Evolutionary conservation across 2,113 vertebrate species (phyloP).

Genomic region (Leptodactylus fuscus): DNA sequence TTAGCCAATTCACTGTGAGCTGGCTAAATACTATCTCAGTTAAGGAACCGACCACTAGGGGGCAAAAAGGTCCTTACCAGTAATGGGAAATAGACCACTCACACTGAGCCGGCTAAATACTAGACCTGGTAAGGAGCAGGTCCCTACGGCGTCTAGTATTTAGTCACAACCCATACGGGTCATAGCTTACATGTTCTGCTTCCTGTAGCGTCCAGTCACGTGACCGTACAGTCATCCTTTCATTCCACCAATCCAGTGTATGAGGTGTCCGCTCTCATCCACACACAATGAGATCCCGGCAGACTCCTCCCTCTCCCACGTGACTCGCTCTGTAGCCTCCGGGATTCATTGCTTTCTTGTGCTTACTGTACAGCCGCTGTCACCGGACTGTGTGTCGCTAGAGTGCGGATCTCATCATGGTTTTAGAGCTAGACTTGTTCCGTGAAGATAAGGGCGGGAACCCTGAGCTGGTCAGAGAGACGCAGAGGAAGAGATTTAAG

Average conservation of each 20-base stretch:
- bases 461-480: slow-evolving; percentile 83
- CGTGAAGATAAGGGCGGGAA: slow-evolving; percentile 93
- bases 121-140: too few relatives aligned
- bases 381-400: not conserved
- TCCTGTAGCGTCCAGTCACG: too few relatives aligned
- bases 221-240: not conserved
- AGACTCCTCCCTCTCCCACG: not conserved
- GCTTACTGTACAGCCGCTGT: not conserved
- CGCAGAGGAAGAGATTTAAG: slow-evolving; percentile 90
- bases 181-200: too few relatives aligned
- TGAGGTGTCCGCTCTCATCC: not conserved
- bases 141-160: too few relatives aligned
- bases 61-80: too few relatives aligned
- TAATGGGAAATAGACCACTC: too few relatives aligned
- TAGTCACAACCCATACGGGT: too few relatives aligned
- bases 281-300: not conserved
- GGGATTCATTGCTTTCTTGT: not conserved
- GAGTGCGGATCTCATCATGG: slow-evolving; percentile 74
- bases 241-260: not conserved
- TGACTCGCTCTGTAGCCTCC: not conserved
- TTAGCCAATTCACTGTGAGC: too few relatives aligned
- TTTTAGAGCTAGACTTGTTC: slow-evolving; percentile 92
- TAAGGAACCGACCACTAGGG: too few relatives aligned
- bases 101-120: too few relatives aligned
- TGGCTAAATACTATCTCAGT: too few relatives aligned